phyloP scores from a whole-genome alignment of 1,140 invertebrate genomes.

The Thaumatotibia leucotreta region DNA sequence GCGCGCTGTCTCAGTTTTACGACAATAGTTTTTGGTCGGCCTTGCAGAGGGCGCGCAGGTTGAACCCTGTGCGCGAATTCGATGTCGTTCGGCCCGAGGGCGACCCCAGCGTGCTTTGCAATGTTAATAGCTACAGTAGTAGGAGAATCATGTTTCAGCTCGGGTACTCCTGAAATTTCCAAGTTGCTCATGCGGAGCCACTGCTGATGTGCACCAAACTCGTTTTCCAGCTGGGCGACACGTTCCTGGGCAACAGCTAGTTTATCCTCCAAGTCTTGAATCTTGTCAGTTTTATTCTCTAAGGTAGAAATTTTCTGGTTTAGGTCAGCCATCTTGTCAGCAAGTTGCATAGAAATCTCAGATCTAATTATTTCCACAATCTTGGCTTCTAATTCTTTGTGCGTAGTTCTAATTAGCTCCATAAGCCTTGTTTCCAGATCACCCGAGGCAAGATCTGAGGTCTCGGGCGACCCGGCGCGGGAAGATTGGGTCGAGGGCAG shows the following conservation, averaged over 20 bases:
- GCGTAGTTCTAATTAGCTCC: background rate
- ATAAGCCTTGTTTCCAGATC: background rate
- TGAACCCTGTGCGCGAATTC: constrained; percentile 4
- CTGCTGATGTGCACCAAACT: background rate
- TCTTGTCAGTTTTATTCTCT: background rate
- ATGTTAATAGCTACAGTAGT: background rate
- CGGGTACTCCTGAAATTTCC: background rate
- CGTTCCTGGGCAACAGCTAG: background rate
- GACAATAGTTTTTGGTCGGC: background rate
- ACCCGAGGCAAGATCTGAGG: background rate
- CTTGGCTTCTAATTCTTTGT: background rate
- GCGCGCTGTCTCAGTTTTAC: background rate
- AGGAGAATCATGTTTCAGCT: background rate
- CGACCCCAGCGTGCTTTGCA: background rate
- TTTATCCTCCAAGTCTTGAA: constrained; percentile 1
- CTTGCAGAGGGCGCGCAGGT: background rate
- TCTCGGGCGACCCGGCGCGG: background rate
- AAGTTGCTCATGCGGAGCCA: background rate
- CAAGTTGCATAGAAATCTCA: background rate
- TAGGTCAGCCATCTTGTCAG: background rate
- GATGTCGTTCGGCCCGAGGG: background rate
- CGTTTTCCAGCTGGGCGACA: background rate
- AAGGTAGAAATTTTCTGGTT: background rate
- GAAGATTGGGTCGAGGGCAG: background rate
- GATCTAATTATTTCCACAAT: background rate